Base-by-base conservation (phyloP, 2,113 vertebrate genomes). In the Engystomops pustulosus region DNA sequence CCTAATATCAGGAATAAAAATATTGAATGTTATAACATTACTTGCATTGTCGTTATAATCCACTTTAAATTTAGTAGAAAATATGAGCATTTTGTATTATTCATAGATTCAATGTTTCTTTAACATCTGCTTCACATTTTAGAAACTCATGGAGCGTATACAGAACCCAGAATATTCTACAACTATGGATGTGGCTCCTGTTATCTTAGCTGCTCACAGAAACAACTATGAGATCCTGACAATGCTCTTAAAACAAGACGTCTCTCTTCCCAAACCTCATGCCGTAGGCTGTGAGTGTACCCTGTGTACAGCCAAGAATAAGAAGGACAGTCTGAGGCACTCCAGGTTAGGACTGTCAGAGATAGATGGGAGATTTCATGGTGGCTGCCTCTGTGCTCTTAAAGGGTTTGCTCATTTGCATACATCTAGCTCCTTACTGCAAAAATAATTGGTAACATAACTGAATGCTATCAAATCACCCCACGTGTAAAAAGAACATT, bases 191-290 rank as follows among this genome's bases (percentile, higher is more conserved):
- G 96, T 99, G 81, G 98, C 97, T 34, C 98, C 98, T 14, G 97
- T 99, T 83, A 99, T 99, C 91, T 94, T 99, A 91, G 98, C 98
- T 69, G 98, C 98, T 81, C 98, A 99, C 90, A 95, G 97, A 86
- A 99, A 99, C 90, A 99, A 99, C 91, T 99, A 99, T 77, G 98
- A 99, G 91, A 99, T 99, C 88, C 95, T 99, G 80, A 99, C 98
- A 23, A 99, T 99, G 97, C 92, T 99, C 27, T 91, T 99, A 87
- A 99, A 99, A 85, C 98, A 99, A 89, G 98, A 99, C 86, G 97
- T 99, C 86, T 99, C 98, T 0, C 93, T 99, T 51, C 98, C 98
- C 14, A 95, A 98, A 84, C 98, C 98, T 18, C 98, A 99, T 53
- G 98, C 98, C 6, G 98, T 99, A 3, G 98, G 98, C 88, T 99